Evolutionary conservation across 2,113 vertebrate species (phyloP), one percentile per base, ranked within the genome.

Genomic region (Ciconia stormi): DNA sequence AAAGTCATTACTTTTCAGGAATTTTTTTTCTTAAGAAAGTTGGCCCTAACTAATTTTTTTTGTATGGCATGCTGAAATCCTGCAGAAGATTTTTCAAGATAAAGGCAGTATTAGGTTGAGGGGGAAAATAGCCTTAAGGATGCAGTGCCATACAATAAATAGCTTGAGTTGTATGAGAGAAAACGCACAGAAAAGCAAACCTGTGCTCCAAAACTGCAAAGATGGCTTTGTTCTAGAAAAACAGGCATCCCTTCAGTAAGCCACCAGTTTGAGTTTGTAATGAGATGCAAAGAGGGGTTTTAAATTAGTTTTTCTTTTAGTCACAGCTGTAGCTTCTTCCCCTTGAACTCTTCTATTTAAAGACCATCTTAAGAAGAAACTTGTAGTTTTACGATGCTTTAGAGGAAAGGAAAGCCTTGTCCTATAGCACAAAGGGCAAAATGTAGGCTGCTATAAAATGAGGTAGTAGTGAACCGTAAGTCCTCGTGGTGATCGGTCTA

Each of bases 401-500:
- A 34, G 67, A 61, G 32, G 34, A 36, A 78, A 47, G 30, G 29
- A 49, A 20, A 56, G 66, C 58, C 30, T 21, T 16, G 20, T 32
- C 1, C 7, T 14, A 1, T 1, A 80, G 77, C 50, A 23, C 36
- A 38, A 9, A 49, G 47, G 66, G 73, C 29, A 55, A 36, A 30
- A 4, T 4, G 8, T 3, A 6, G 52, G 53, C 73, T 61, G 91
- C 70, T 76, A 1, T 14, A 49, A 6, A 26, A 4, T 2, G 2
- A 17, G 36, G 56, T 2, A 8, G 53, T 2, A 27, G 69, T 2
- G 25, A 49, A 3, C 13, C 2, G 0, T 0, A 13, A 19, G 40
- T 12, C 19, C 61, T 53, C 2, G 0, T 0, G 0, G 20, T 12
- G 36, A 7, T 6, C 23, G 1, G 16, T 4, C 2, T 0, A 2